Percentiles rank a stretch among this genome's conserved stretches.
Conservation (phyloP, 2,888 invertebrate genomes). For the Phalera bucephala region DNA sequence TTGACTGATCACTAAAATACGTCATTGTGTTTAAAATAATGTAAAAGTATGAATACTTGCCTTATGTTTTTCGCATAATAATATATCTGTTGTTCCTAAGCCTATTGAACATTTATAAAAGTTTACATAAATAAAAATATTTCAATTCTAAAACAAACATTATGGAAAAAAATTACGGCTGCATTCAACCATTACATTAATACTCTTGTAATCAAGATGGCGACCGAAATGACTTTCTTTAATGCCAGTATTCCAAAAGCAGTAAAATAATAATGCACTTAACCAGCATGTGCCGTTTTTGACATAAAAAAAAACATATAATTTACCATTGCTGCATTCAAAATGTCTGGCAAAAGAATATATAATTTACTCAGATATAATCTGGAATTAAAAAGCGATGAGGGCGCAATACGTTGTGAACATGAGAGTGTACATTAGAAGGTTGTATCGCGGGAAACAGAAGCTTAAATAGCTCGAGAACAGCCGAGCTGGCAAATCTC, state of each 20-base stretch:
- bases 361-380: neutral
- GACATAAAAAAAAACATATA: too few relatives aligned
- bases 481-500: slow-evolving; percentile 43
- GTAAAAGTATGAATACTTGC: too few relatives aligned
- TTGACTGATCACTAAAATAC: too few relatives aligned
- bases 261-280: neutral
- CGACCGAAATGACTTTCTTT: neutral
- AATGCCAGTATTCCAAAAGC: neutral
- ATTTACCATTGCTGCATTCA: neutral
- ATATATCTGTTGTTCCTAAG: too few relatives aligned
- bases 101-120: too few relatives aligned
- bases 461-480: slow-evolving; percentile 32
- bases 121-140: too few relatives aligned
- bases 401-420: neutral
- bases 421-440: slow-evolving; percentile 24
- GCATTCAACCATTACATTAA: neutral
- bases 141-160: too few relatives aligned
- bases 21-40: too few relatives aligned
- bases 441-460: slow-evolving; percentile 32
- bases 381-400: neutral
- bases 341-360: neutral
- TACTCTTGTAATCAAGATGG: neutral
- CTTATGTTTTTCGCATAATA: too few relatives aligned
- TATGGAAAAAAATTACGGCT: neutral
- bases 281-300: neutral